Conservation (phyloP, 2,113 vertebrate genomes). For the Menura novaehollandiae region DNA sequence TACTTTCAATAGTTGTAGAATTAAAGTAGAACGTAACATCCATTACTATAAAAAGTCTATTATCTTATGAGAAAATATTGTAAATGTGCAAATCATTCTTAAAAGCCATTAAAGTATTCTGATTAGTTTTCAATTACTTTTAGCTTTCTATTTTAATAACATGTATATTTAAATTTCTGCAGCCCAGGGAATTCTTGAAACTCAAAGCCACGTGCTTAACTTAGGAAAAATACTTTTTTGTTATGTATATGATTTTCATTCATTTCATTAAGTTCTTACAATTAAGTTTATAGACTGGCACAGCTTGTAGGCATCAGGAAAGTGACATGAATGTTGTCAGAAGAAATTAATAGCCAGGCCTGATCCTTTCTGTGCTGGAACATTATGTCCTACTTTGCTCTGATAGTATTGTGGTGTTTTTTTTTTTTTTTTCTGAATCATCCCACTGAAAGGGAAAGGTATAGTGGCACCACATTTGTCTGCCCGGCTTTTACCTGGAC, state of each 20-base stretch:
- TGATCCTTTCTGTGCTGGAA: not conserved
- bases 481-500: not conserved
- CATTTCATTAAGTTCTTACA: not conserved
- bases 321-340: not conserved
- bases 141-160: not conserved
- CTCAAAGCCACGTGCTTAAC: not conserved
- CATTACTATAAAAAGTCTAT: not conserved
- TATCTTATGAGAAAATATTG: not conserved
- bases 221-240: not conserved
- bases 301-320: not conserved
- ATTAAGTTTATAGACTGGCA: not conserved
- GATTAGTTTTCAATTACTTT: not conserved
- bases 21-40: not conserved
- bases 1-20: not conserved
- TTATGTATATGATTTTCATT: not conserved
- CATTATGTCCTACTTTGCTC: conserved; percentile 18
- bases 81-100: not conserved
- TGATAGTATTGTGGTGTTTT: not conserved
- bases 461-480: not conserved
- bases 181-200: not conserved
- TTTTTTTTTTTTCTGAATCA: not conserved
- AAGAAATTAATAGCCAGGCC: not conserved
- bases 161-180: not conserved
- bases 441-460: not conserved
- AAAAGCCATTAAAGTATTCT: not conserved